phyloP scores from a whole-genome alignment of 2,113 vertebrate genomes.

The Cygnus buccinator region DNA sequence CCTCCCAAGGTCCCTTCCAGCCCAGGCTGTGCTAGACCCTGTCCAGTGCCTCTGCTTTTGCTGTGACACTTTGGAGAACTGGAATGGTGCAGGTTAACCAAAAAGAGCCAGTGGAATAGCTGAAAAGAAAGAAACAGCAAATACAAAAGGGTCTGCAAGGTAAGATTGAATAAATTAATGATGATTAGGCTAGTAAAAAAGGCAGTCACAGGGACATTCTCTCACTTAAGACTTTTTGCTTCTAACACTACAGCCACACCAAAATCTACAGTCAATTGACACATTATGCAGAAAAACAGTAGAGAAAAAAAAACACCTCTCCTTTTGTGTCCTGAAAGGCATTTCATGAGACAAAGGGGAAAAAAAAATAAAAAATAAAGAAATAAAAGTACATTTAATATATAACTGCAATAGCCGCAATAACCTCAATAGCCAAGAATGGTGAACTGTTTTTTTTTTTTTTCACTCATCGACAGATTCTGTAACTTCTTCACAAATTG shows the following conservation, averaged over 20 bases:
- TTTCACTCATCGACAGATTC: background rate
- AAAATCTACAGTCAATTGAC: background rate
- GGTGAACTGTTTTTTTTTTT: background rate
- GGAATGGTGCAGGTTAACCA: background rate
- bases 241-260: background rate
- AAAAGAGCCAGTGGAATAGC: rapidly evolving
- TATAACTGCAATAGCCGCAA: background rate
- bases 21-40: background rate
- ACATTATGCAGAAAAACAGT: background rate
- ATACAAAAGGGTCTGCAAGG: background rate
- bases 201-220: background rate
- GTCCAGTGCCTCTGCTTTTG: background rate
- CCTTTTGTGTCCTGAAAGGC: background rate
- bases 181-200: background rate
- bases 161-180: background rate
- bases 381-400: background rate
- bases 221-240: background rate
- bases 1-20: background rate
- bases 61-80: background rate
- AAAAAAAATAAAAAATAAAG: too few species aligned
- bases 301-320: background rate
- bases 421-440: background rate
- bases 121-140: background rate
- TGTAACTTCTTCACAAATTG: background rate
- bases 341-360: background rate